Evolutionary conservation across 2,888 invertebrate genomes (phyloP).

Genomic region (Lasioglossum malachurum): DNA sequence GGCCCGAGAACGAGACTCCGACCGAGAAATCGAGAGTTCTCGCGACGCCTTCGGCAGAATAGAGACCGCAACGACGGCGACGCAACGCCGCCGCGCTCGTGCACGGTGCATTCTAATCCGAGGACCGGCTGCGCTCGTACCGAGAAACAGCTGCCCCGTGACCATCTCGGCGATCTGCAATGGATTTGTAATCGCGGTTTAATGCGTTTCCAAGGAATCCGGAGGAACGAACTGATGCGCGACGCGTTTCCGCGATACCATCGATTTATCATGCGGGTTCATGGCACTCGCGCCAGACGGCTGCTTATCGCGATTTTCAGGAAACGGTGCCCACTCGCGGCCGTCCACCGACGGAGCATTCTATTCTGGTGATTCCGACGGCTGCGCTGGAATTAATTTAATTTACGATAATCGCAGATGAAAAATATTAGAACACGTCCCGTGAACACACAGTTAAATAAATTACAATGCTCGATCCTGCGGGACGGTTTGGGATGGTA

Average conservation of each 20-base stretch:
- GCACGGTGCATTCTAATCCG: constrained; percentile 61
- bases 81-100: background rate
- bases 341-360: constrained; percentile 25
- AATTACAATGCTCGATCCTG: background rate
- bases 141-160: constrained; percentile 45
- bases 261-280: constrained; percentile 51
- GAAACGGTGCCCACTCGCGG: constrained; percentile 61
- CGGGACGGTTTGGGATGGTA: background rate
- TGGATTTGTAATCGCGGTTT: constrained; percentile 58
- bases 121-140: constrained; percentile 42
- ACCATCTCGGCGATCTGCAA: constrained; percentile 46
- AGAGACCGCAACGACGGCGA: background rate
- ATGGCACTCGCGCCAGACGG: constrained; percentile 38
- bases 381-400: background rate
- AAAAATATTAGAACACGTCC: too few species aligned
- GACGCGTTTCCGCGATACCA: constrained; percentile 18
- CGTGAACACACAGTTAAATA: background rate
- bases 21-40: constrained; percentile 36
- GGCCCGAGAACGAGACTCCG: background rate
- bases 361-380: background rate
- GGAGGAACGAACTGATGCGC: background rate
- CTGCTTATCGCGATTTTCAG: constrained; percentile 65
- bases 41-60: background rate
- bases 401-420: too few species aligned
- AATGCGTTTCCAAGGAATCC: constrained; percentile 39